phyloP scores from a whole-genome alignment of 2,888 invertebrate genomes.

The Amblyteles armatorius region DNA sequence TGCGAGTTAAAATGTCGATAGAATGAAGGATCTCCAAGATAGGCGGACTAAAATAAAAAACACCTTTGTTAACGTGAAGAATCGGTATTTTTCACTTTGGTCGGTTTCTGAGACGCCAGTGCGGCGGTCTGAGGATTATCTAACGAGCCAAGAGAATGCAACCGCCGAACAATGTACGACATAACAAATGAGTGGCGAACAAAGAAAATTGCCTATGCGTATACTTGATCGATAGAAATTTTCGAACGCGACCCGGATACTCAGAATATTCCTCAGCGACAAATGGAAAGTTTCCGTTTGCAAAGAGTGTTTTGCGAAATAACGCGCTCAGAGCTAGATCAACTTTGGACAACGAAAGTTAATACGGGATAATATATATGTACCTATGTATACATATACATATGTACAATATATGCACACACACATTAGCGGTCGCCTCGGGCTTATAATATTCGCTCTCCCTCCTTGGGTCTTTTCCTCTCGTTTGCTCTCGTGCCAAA shows the following conservation, averaged over 20 bases:
- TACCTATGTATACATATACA: background rate
- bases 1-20: no score
- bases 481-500: conserved; percentile 22
- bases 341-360: background rate
- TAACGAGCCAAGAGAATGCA: background rate
- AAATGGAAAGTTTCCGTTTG: background rate
- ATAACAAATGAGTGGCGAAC: background rate
- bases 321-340: background rate
- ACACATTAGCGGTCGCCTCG: background rate
- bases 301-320: conserved; percentile 10
- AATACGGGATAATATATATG: background rate
- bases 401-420: no score
- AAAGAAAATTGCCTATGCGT: background rate
- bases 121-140: background rate
- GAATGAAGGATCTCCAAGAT: no score
- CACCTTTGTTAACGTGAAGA: no score
- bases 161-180: background rate
- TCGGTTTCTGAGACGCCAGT: no score
- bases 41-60: no score
- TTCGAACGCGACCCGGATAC: conserved; percentile 6
- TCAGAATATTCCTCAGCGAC: background rate
- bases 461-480: conserved; percentile 10
- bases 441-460: conserved; percentile 19
- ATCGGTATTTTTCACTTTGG: no score
- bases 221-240: background rate